Conservation (phyloP, 1,140 invertebrate genomes). For the Babylonia areolata region DNA sequence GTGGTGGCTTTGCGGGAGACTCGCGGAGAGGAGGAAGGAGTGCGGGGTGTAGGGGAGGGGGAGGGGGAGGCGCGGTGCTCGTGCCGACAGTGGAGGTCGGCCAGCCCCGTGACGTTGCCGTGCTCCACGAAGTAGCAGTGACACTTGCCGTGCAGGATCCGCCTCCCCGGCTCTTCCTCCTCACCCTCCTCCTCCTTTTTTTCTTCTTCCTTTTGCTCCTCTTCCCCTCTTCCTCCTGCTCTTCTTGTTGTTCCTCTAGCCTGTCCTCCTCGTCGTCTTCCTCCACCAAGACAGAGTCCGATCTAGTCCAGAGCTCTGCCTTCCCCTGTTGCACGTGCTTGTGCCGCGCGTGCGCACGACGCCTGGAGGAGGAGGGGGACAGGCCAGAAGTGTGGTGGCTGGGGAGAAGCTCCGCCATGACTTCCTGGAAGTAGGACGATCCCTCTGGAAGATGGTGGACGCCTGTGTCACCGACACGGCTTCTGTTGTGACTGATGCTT, state of each 20-base stretch:
- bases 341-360: not conserved
- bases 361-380: not conserved
- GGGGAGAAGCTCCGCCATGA: constrained; percentile 5
- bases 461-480: not conserved
- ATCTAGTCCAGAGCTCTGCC: not conserved
- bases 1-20: not conserved
- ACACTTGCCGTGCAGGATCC: constrained; percentile 20
- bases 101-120: constrained; percentile 6
- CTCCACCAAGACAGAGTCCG: not conserved
- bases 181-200: not conserved
- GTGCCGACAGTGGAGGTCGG: constrained; percentile 9
- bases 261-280: not conserved
- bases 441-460: not conserved
- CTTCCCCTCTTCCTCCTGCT: not conserved
- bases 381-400: not conserved
- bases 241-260: not conserved
- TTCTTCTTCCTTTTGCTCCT: not conserved
- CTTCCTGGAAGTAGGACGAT: constrained; percentile 7
- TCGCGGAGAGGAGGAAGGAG: not conserved
- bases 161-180: not conserved
- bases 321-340: constrained; percentile 4
- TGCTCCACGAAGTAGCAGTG: constrained; percentile 27
- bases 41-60: not conserved
- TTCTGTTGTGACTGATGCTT: too few relatives aligned
- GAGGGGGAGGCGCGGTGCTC: constrained; percentile 11